Conservation (phyloP, 23 tunicate species). For the Halocynthia aurantium region DNA sequence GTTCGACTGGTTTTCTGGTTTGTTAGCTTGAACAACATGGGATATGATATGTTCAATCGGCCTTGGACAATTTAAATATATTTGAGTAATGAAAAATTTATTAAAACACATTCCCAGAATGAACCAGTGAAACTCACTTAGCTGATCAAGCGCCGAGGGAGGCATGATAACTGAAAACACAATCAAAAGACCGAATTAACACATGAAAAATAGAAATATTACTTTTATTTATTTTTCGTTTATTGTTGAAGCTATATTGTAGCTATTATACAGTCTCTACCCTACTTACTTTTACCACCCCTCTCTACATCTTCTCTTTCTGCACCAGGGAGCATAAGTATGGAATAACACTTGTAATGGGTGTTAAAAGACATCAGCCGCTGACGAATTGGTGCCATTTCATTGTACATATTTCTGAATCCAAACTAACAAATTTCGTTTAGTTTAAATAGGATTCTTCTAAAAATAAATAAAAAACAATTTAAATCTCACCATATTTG, state of each 20-base stretch:
- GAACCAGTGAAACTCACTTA: conserved; percentile 26
- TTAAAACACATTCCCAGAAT: neutral
- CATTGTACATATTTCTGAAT: conserved; percentile 18
- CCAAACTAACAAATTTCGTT: conserved; percentile 2
- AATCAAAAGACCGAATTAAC: too few species aligned
- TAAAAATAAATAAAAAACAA: too few species aligned
- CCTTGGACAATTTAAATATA: neutral
- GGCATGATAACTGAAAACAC: conserved; percentile 60
- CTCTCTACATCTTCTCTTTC: conserved; percentile 81
- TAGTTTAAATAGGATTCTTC: too few species aligned
- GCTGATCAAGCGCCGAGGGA: conserved; percentile 89
- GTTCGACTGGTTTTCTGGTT: conserved; percentile 38
- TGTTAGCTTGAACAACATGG: conserved; percentile 86
- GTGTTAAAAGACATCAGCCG: conserved; percentile 46
- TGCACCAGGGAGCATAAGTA: conserved; percentile 59
- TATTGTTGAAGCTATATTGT: neutral
- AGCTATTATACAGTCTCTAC: neutral
- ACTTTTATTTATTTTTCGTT: too few species aligned
- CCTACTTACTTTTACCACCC: conserved; percentile 69
- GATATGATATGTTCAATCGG: conserved; percentile 75
- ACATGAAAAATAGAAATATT: too few species aligned
- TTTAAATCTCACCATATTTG: too few species aligned
- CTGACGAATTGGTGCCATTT: neutral
- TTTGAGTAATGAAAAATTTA: neutral
- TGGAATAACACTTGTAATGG: conserved; percentile 80